phyloP scores from a whole-genome alignment of 2,113 vertebrate species.

The Takifugu flavidus region DNA sequence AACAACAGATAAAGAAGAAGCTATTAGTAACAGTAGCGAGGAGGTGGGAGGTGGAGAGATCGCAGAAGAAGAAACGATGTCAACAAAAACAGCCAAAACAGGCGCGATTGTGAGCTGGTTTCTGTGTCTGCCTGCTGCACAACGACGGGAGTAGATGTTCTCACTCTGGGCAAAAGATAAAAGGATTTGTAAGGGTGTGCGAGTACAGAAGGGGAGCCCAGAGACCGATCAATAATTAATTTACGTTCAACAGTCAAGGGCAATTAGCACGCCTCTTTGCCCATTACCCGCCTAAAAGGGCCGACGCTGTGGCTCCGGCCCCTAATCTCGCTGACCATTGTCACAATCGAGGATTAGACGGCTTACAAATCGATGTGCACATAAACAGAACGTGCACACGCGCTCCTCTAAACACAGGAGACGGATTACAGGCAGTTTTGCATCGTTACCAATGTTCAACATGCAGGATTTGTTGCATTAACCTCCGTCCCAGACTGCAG shows the following conservation, averaged over 20 bases:
- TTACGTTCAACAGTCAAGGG: conserved; percentile 79
- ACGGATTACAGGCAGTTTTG: conserved; percentile 56
- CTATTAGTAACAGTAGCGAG: conserved; percentile 24
- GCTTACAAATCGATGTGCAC: conserved; percentile 62
- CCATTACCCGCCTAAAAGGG: conserved; percentile 71
- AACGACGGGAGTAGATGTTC: conserved; percentile 74
- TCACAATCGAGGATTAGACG: conserved; percentile 72
- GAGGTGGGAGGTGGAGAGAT: conserved; percentile 7
- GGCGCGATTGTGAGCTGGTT: conserved; percentile 24
- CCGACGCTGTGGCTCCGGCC: conserved; percentile 44
- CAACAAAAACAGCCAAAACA: background rate
- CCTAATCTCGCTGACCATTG: conserved; percentile 74
- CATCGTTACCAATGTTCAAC: conserved; percentile 52
- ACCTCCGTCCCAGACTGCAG: conserved; percentile 17
- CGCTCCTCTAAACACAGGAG: conserved; percentile 35
- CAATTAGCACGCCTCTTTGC: conserved; percentile 76
- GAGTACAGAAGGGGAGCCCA: conserved; percentile 75
- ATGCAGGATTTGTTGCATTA: conserved; percentile 49
- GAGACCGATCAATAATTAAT: conserved; percentile 81
- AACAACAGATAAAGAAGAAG: conserved; percentile 15
- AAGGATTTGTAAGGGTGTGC: conserved; percentile 77
- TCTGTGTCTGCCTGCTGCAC: conserved; percentile 55
- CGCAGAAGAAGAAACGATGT: conserved; percentile 9
- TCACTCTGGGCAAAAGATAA: conserved; percentile 66
- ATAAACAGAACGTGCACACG: conserved; percentile 1